Evolutionary conservation across 2,113 vertebrate genomes (phyloP).

Genomic region (Haemorhous mexicanus): DNA sequence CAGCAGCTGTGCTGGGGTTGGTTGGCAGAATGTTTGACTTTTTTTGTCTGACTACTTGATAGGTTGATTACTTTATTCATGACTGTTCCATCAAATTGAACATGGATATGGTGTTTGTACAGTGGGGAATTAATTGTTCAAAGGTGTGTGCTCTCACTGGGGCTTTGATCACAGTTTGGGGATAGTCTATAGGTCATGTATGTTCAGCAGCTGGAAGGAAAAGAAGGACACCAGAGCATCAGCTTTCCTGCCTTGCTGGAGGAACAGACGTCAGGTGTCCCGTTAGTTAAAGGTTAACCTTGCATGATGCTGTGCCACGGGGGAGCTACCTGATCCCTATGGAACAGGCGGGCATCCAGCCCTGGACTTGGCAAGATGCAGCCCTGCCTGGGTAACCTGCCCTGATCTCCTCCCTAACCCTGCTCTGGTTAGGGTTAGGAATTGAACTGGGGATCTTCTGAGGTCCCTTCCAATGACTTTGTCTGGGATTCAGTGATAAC

Average conservation of each 20-base stretch:
- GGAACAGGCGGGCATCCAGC: background rate
- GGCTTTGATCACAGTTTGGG: background rate
- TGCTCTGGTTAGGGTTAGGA: background rate
- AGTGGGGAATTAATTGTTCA: background rate
- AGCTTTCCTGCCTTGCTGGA: background rate
- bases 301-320: background rate
- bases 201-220: background rate
- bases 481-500: background rate
- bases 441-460: background rate
- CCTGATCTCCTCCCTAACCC: background rate
- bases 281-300: background rate
- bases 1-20: background rate
- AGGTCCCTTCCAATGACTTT: background rate
- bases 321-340: fast-evolving
- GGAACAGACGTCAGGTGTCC: background rate
- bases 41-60: background rate
- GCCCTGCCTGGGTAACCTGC: background rate
- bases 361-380: background rate
- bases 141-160: background rate
- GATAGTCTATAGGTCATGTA: background rate
- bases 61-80: background rate
- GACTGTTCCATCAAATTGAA: background rate
- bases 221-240: background rate
- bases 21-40: background rate
- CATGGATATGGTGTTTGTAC: background rate